Evolutionary conservation across 1,140 invertebrate species (phyloP), one percentile per base, ranked within the genome.

Genomic region (Melanaphis sacchari): DNA sequence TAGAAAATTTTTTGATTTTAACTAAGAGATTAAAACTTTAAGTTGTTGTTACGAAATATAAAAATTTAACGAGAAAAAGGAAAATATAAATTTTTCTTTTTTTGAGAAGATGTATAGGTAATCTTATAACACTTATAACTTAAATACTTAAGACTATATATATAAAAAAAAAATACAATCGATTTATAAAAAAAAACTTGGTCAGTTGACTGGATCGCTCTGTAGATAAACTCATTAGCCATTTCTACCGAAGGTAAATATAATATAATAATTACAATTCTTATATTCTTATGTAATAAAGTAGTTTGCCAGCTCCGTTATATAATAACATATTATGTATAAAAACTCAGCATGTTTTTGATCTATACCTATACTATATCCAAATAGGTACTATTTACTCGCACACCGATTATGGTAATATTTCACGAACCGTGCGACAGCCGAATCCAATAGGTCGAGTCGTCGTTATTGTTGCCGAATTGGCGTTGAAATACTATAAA

Each of bases 271-370:
- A 76, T 76, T 76, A 18, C 31, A 76, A 76, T 66, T 66, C 31
- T 66, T 66, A 66, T 66, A 66, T 66, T 66, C 59, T 66, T 76
- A 76, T 76, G 18, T 4, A 76, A 76, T 76, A 36, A 49, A 49
- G 46, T 76, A 76, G 15, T 76, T n/a, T n/a, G 31, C 36, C 4
- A n/a, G 31, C 31, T 76, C 15, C 15, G 31, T n/a, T 76, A 76
- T n/a, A 76, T 76, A 76, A 76, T 76, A 76, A 76, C 36, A 76
- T 76, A 76, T n/a, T 76, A 76, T 76, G 59, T 76, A 76, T 76
- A 76, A n/a, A 76, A 76, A 76, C 31, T 76, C 15, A 4, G 31
- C n/a, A 76, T 76, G 31, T 76, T 76, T n/a, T 76, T n/a, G 59
- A n/a, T 76, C 31, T 76, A n/a, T n/a, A 49, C 46, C 18, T 18